Base-by-base conservation (phyloP, 2,113 vertebrate genomes). In the Anolis sagrei region DNA sequence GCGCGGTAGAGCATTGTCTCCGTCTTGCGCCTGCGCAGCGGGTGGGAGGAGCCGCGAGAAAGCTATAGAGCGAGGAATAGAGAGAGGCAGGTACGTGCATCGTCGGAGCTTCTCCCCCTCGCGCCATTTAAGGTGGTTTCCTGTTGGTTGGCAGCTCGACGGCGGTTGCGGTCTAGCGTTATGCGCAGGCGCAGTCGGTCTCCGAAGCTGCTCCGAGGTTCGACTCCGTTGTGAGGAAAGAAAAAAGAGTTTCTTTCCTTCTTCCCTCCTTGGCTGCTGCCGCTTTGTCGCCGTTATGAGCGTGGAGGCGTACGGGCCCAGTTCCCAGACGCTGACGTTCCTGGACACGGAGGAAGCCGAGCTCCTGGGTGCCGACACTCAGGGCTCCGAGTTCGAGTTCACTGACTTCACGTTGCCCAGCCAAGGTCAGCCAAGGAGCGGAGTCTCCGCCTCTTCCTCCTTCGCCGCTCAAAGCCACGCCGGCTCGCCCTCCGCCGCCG, bases 241-340 rank as follows among this genome's bases (percentile, higher is more conserved):
- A n/a, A n/a, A n/a, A n/a, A n/a, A n/a, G n/a, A n/a, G n/a, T n/a
- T n/a, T n/a, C n/a, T n/a, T n/a, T n/a, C n/a, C n/a, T n/a, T n/a
- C 58, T 48, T 64, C 48, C 21, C 13, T 32, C 11, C 34, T 8
- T 39, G 36, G 36, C n/a, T 62, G 62, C 36, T 25, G 78, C 78
- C 61, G 3, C 29, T 8, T 77, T 83, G 86, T 82, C 87, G 88
- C 91, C 94, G 87, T 89, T 92, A 98, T 98, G 98, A 98, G 98
- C 89, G 98, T 98, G 93, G 98, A 98, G 96, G 98, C 98, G 96
- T 99, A 99, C 96, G 98, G 98, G 95, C 98, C 98, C 95, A 99
- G 98, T 95, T 99, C 98, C 83, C 98, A 99, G 95, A 98, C 98
- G 64, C 98, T 99, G 95, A 99, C 98, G 93, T 99, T 99, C 95